Evolutionary conservation across 2,888 invertebrate species (phyloP).

Genomic region (Tanytarsus gracilentus): DNA sequence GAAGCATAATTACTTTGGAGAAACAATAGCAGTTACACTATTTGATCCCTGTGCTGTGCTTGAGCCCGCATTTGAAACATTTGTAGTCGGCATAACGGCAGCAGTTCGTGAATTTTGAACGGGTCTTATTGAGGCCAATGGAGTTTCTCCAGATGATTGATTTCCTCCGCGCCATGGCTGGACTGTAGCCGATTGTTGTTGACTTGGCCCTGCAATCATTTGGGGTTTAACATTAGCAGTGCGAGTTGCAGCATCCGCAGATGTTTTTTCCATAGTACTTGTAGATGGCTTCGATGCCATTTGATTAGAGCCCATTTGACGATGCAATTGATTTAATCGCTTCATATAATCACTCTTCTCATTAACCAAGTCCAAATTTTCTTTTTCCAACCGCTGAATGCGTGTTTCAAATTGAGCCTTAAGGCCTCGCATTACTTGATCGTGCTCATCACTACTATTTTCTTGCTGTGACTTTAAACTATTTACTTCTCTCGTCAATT

Average conservation of each 20-base stretch:
- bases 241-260: constrained; percentile 51
- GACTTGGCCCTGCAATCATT: constrained; percentile 69
- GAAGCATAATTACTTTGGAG: too few species aligned
- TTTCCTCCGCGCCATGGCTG: constrained; percentile 59
- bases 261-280: constrained; percentile 53
- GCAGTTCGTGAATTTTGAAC: constrained; percentile 60
- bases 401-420: constrained; percentile 63
- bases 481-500: constrained; percentile 50
- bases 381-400: constrained; percentile 61
- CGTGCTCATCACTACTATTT: constrained; percentile 50
- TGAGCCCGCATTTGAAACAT: constrained; percentile 37
- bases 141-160: constrained; percentile 61
- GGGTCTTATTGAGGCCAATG: constrained; percentile 84
- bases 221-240: constrained; percentile 92
- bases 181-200: constrained; percentile 46
- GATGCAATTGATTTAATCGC: constrained; percentile 52
- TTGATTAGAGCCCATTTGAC: constrained; percentile 54
- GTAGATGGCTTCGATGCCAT: constrained; percentile 59
- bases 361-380: constrained; percentile 54
- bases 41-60: constrained; percentile 42
- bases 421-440: constrained; percentile 50
- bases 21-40: constrained; percentile 48
- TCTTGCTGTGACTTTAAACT: constrained; percentile 48
- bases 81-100: constrained; percentile 69
- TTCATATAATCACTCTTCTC: constrained; percentile 49